phyloP scores from a whole-genome alignment of 2,797 vertebrate species.

The Amblyraja radiata region DNA sequence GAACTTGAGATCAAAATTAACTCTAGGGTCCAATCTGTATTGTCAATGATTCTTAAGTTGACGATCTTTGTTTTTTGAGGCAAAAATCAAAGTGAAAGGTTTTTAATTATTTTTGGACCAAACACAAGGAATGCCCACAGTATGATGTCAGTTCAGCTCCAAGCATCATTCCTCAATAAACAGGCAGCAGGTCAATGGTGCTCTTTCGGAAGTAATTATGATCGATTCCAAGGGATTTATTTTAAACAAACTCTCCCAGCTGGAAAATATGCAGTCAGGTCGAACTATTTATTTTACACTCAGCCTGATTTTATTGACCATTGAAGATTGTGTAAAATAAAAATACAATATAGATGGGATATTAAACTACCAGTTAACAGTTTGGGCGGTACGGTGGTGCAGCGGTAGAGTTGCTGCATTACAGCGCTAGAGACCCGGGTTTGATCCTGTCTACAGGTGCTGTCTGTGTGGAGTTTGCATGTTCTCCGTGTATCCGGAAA shows the following conservation, averaged over 20 bases:
- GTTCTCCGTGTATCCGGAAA: no score
- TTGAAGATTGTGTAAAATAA: not conserved
- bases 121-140: not conserved
- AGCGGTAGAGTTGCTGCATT: no score
- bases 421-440: no score
- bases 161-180: not conserved
- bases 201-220: not conserved
- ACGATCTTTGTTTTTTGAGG: not conserved
- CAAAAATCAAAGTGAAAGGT: not conserved
- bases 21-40: not conserved
- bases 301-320: not conserved
- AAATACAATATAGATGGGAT: not conserved
- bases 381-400: no score
- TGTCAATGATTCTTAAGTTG: not conserved
- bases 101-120: not conserved
- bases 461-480: no score
- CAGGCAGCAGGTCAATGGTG: not conserved
- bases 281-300: not conserved
- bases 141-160: not conserved
- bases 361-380: not conserved
- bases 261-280: not conserved
- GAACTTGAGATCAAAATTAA: not conserved
- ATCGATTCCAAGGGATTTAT: not conserved
- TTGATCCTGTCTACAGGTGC: no score
- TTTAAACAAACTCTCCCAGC: not conserved